Conservation (phyloP, 1,140 invertebrate species). For the Aethina tumida region DNA sequence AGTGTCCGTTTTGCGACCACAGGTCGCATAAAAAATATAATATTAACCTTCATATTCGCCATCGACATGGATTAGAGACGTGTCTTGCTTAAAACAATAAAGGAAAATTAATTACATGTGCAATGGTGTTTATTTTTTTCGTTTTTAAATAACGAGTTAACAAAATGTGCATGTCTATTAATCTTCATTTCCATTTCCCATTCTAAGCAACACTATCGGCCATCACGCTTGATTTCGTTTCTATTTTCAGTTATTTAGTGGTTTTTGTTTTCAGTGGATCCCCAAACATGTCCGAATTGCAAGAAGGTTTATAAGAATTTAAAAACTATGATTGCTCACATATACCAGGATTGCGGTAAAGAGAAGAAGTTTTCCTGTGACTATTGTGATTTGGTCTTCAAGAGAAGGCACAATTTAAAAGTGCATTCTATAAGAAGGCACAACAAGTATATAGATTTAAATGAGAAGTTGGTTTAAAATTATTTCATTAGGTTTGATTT, state of each 20-base stretch:
- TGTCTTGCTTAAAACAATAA: slow-evolving; percentile 3
- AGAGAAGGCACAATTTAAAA: slow-evolving; percentile 10
- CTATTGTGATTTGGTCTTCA: slow-evolving; percentile 2
- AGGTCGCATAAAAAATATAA: slow-evolving; percentile 17
- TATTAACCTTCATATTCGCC: slow-evolving; percentile 15
- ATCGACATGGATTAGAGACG: slow-evolving; percentile 13
- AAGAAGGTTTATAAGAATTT: slow-evolving; percentile 16
- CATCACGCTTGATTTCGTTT: too few species aligned
- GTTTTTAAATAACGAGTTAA: background rate
- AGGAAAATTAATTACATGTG: background rate
- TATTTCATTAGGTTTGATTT: slow-evolving; percentile 1
- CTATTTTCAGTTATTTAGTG: slow-evolving; percentile 2
- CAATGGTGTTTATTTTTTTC: background rate
- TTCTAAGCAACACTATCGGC: too few species aligned
- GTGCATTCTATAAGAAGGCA: too few species aligned
- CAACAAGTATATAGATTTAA: background rate
- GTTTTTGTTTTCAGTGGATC: slow-evolving; percentile 8
- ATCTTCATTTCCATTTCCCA: too few species aligned
- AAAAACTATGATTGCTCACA: slow-evolving; percentile 16
- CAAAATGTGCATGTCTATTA: slow-evolving; percentile 2
- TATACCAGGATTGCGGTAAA: background rate
- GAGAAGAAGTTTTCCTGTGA: background rate
- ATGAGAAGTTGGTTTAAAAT: background rate
- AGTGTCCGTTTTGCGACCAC: slow-evolving; percentile 15
- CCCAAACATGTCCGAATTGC: slow-evolving; percentile 14